Percentiles rank a stretch among this genome's conserved stretches.
Evolutionary conservation across 64 coral and sea anemone species (phyloP).

Genomic region (Montipora capricornis): DNA sequence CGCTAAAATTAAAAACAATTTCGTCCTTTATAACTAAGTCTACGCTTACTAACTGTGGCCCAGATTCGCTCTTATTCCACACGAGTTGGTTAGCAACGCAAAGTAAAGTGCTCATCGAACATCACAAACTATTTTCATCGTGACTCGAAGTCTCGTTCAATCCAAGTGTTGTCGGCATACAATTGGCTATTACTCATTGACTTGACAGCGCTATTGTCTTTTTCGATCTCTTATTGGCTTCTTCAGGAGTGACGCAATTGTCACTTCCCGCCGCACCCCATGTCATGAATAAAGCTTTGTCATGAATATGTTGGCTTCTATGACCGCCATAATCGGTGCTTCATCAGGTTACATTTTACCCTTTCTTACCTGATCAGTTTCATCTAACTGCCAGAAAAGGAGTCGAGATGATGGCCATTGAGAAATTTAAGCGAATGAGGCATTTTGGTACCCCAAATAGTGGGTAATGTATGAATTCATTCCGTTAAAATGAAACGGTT

Average conservation of each 20-base stretch:
- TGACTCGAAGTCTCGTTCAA: not conserved
- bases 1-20: conserved; percentile 14
- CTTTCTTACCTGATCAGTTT: not conserved
- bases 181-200: not conserved
- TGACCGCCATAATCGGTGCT: no score
- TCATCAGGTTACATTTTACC: not conserved
- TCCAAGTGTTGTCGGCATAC: conserved; percentile 9
- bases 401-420: not conserved
- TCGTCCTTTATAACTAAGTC: not conserved
- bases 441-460: not conserved
- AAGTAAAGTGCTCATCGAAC: not conserved
- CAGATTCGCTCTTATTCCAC: not conserved
- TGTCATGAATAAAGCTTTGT: not conserved
- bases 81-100: not conserved
- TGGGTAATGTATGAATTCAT: not conserved
- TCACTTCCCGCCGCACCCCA: not conserved
- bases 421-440: not conserved
- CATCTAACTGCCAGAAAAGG: not conserved
- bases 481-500: not conserved
- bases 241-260: not conserved
- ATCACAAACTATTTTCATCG: not conserved
- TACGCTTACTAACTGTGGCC: not conserved
- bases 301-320: not conserved
- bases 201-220: conserved; percentile 40
- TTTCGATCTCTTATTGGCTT: conserved; percentile 19